Evolutionary conservation across 1,140 invertebrate species (phyloP), one percentile per base, ranked within the genome.

Genomic region (Drosophila ogumai): DNA sequence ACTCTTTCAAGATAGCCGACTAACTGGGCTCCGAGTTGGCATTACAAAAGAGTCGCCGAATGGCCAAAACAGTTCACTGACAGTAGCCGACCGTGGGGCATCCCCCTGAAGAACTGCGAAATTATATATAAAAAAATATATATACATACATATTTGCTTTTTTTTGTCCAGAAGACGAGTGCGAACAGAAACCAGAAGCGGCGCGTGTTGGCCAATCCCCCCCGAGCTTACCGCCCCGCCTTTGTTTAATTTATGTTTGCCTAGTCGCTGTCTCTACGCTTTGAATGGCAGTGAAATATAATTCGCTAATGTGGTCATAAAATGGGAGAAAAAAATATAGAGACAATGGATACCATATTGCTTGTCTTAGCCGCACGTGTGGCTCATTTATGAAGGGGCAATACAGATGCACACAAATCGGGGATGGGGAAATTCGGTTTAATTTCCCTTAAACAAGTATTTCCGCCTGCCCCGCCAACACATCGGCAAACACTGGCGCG

Each of bases 221-320:
- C 52, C 52, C 38, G 2, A 52, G 43, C 28, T 31, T 28, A 28
- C 34, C 15, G 44, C 47, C 73, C 46, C 17, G 60, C 31, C 74
- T 79, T 74, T 75, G 75, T 75, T 75, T 82, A 79, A 82, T 75
- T 86, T 79, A 79, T 86, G 74, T 79, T 78, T 78, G 77, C 38
- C 63, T 81, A 77, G 75, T 65, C 65, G 44, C 60, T 68, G 40
- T 63, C 68, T 74, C 40, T 73, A 55, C 57, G 74, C 80, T 63
- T 57, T 54, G 69, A 87, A 65, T 54, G 67, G 52, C 61, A 82
- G 67, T 68, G 52, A 69, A 88, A 88, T 79, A 87, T 88, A 82
- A 88, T 87, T 88, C 79, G 56, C 82, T 87, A 88, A 82, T 87
- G 82, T 79, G 74, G 69, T 73, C 82, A 88, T 79, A 77, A 88